Conservation (phyloP, 2,797 vertebrate genomes). For the Falco novaeseelandiae region DNA sequence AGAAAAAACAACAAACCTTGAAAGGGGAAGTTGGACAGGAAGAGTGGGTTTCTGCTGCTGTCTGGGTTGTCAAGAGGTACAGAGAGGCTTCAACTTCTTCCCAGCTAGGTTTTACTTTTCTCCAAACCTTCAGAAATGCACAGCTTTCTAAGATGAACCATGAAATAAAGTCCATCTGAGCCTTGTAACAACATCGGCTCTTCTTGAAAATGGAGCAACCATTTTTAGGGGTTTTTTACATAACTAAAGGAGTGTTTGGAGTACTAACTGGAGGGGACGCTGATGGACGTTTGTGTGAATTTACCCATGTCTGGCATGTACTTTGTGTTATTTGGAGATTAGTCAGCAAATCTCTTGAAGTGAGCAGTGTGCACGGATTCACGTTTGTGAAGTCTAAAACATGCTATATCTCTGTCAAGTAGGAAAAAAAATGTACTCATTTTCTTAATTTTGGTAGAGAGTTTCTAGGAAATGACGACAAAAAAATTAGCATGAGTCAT, state of each 20-base stretch:
- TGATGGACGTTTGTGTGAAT: background rate
- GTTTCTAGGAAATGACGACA: conserved; percentile 2
- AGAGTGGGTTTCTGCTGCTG: conserved; percentile 57
- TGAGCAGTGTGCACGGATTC: background rate
- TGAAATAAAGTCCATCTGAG: background rate
- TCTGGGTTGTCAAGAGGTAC: background rate
- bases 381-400: background rate
- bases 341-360: background rate
- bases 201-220: background rate
- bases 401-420: background rate
- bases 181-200: background rate
- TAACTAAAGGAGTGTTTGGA: background rate
- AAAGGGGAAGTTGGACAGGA: conserved; percentile 72
- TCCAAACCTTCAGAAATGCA: background rate
- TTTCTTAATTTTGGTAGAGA: background rate
- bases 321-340: background rate
- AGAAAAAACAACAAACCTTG: background rate
- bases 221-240: no score
- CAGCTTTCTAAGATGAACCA: background rate
- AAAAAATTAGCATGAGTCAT: conserved; percentile 6
- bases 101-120: background rate
- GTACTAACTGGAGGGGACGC: background rate
- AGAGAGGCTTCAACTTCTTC: background rate
- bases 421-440: fast-evolving
- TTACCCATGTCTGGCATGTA: background rate